Percentiles rank a stretch among this genome's conserved stretches.
Evolutionary conservation across 2,113 vertebrate genomes (phyloP).

Genomic region (Eclectus roratus): DNA sequence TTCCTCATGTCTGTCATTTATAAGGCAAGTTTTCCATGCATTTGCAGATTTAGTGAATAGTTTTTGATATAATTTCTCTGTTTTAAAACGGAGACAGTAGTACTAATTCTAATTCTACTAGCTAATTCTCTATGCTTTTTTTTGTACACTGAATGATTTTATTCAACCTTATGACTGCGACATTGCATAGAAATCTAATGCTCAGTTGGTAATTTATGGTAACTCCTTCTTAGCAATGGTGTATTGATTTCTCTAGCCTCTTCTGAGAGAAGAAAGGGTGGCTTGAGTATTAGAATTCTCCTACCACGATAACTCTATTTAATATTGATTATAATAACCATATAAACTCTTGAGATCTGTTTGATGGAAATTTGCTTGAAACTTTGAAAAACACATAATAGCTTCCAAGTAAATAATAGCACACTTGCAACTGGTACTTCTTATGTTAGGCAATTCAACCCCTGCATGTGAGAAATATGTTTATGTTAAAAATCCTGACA

Average conservation of each 20-base stretch:
- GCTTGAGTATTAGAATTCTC: constrained; percentile 44
- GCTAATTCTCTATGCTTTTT: not conserved
- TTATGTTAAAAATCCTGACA: constrained; percentile 42
- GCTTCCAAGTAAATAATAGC: constrained; percentile 54
- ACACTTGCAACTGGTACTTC: constrained; percentile 38
- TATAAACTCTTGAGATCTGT: constrained; percentile 38
- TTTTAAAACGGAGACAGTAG: not conserved
- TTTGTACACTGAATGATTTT: not conserved
- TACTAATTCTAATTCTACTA: not conserved
- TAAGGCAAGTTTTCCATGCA: not conserved
- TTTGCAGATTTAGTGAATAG: not conserved
- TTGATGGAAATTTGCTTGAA: constrained; percentile 35
- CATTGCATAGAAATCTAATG: constrained; percentile 27
- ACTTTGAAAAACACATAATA: constrained; percentile 44
- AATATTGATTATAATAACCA: constrained; percentile 53
- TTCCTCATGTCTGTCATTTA: not conserved
- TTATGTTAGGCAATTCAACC: not conserved
- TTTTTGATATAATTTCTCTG: not conserved
- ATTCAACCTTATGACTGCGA: not conserved
- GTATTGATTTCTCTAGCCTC: constrained; percentile 52
- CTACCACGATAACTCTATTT: not conserved
- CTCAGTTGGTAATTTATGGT: constrained; percentile 45
- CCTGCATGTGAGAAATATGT: not conserved
- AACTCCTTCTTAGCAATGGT: constrained; percentile 30
- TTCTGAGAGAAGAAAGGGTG: constrained; percentile 6